Base-by-base conservation (phyloP, 1,140 invertebrate genomes). In the Tigriopus japonicus region DNA sequence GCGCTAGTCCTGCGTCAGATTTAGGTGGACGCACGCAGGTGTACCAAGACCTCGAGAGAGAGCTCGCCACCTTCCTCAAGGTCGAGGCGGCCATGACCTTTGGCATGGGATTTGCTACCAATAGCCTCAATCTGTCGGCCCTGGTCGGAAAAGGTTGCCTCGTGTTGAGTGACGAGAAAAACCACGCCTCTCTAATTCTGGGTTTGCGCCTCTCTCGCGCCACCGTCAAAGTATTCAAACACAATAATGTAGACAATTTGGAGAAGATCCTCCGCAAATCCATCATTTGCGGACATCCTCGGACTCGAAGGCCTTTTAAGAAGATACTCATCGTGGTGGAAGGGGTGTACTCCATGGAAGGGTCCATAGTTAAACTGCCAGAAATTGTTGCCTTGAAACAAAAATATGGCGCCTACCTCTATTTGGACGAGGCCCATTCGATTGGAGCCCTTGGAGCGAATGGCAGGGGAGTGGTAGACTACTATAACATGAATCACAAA, bases 71-170 rank as follows among this genome's bases (percentile, higher is more conserved):
- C 65, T 98, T 91, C 77, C 68, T 98, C n/a, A 89, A 89, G 15
- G 84, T 86, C 0, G 94, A 98, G 71, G 90, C 83, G 64, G 87
- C 90, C 3, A 86, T 98, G 61, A 87, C 91, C 12, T 91, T 95
- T 73, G 90, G 89, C 45, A 98, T 98, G 95, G 95, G 95, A 5
- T 98, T 97, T 73, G 93, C 91, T 21, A 98, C 95, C 1, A 99
- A 98, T 75, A 80, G 91, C 0, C 78, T 97, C 61, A 95, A 93
- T 70, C 76, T 97, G 64, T 91, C 93, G 0, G 82, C 81, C 14
- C 73, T 99, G 1, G 71, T 95, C 13, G 79, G 78, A 10, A 80
- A 86, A 65, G 86, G 85, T 42, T 85, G 86, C 70, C 75, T 97
- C 17, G 89, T 96, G 59, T 69, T 98, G 1, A 95, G 89, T 71